Evolutionary conservation across 2,797 vertebrate species (phyloP).

Genomic region (Antrozous pallidus): DNA sequence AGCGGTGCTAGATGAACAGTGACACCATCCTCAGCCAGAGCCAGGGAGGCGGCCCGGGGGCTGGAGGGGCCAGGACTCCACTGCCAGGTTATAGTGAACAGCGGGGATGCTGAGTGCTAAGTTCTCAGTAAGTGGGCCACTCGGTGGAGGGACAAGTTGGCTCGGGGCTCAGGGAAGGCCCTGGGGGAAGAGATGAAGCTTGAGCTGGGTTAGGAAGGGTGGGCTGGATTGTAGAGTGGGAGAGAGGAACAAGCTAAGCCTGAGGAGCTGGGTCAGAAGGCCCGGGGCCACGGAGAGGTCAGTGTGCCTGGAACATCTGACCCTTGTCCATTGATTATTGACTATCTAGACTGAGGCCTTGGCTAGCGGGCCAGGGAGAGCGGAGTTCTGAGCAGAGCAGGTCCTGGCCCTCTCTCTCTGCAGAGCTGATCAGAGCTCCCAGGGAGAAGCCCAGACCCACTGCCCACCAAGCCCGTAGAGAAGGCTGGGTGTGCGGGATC

Average conservation of each 20-base stretch:
- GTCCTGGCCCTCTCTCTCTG: background rate
- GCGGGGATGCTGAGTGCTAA: background rate
- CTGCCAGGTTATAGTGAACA: background rate
- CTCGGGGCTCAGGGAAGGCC: background rate
- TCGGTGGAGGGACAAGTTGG: background rate
- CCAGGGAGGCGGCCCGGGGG: background rate
- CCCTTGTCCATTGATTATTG: background rate
- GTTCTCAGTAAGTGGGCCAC: background rate
- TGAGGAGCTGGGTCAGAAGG: background rate
- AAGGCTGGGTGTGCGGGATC: background rate
- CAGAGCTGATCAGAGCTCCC: background rate
- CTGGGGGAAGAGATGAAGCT: background rate
- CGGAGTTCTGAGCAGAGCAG: background rate
- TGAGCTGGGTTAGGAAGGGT: background rate
- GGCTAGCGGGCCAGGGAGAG: background rate
- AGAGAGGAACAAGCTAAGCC: background rate
- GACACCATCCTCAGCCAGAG: fast-evolving
- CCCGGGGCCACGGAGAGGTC: background rate
- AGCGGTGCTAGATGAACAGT: background rate
- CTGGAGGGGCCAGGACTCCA: background rate
- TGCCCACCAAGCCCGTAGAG: background rate
- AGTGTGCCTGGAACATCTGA: background rate
- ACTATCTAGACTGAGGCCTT: background rate
- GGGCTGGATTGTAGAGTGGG: background rate
- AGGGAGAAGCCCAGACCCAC: background rate